Base-by-base conservation (phyloP, 2,797 vertebrate species). In the Manis javanica region DNA sequence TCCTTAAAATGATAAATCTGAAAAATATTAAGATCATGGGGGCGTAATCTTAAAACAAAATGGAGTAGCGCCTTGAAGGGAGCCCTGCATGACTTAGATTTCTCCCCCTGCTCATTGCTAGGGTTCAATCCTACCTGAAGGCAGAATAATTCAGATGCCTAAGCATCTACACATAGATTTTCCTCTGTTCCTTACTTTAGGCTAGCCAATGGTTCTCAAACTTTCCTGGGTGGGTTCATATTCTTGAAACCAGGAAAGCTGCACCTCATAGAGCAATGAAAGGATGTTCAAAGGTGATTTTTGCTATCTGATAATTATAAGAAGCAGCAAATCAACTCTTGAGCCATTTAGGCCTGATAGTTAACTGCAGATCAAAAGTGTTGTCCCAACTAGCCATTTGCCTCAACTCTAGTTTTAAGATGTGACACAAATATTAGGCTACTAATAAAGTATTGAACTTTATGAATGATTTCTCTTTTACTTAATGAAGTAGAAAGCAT, bases 251-350 rank as follows among this genome's bases (percentile, higher is more conserved):
- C 37, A 66, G 24, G 53, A 68, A 51, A 83, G 19, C 18, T 89
- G 12, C 37, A 55, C 31, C 61, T 78, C 16, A 57, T 14, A 24
- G 53, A 69, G 69, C 61, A 84, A 29, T 85, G 84, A 93, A 92
- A 26, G 37, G 21, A 77, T 10, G 5, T 86, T 91, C 63, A 85
- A 68, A n/a, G 69, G 37, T 51, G 89, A 13, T 34, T 94, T 57
- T 68, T 51, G 46, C 39, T 57, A 31, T 57, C 53, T 90, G 74
- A 91, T 84, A 93, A 94, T 92, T 85, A 83, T 24, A 90, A 16
- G 31, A 93, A 74, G 69, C 96, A 87, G 51, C 19, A 75, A 53
- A 72, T 64, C 75, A 84, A 37, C n/a, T 53, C 5, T 29, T 68
- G 26, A 79, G n/a, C 23, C 21, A 77, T 55, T 74, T 74, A 23